A percentile compares a stretch with the other conserved stretches of the same genome.
These are phyloP conservation scores for Vicugna pacos DNA, from an alignment of 2,113 vertebrate genomes.

Conservation along the genomic window DNA sequence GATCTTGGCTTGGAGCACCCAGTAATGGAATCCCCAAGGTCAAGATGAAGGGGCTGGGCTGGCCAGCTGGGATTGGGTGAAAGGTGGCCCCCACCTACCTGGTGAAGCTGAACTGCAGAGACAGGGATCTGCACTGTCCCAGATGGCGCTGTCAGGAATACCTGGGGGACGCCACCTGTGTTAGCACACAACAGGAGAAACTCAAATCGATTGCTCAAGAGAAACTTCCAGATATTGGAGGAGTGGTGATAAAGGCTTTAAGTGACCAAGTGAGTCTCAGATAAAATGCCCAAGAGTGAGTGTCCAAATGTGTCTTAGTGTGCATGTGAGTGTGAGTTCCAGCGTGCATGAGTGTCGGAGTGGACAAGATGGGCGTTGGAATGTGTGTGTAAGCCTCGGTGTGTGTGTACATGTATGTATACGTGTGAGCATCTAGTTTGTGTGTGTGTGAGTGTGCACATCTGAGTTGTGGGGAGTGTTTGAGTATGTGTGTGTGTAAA, in stretches of 20 bases:
- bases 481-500: neutral
- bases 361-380: neutral
- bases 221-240: neutral
- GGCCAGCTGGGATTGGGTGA: neutral
- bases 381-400: neutral
- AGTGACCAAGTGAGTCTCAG: neutral
- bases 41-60: neutral
- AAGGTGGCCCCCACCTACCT: slow-evolving; percentile 89
- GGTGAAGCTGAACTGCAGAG: slow-evolving; percentile 98
- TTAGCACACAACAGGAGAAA: slow-evolving; percentile 58
- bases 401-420: neutral
- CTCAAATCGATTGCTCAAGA: slow-evolving; percentile 3
- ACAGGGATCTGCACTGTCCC: slow-evolving; percentile 98
- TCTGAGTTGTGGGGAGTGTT: too few relatives aligned
- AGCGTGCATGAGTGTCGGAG: neutral
- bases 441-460: neutral
- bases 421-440: neutral
- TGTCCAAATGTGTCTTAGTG: neutral
- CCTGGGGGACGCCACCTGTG: slow-evolving; percentile 95
- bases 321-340: neutral
- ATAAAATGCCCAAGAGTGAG: neutral
- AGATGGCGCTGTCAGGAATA: slow-evolving; percentile 96
- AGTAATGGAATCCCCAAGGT: neutral
- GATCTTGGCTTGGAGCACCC: neutral
- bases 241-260: neutral